Conservation (phyloP, 1,140 invertebrate genomes). For the Neomicropteryx cornuta region DNA sequence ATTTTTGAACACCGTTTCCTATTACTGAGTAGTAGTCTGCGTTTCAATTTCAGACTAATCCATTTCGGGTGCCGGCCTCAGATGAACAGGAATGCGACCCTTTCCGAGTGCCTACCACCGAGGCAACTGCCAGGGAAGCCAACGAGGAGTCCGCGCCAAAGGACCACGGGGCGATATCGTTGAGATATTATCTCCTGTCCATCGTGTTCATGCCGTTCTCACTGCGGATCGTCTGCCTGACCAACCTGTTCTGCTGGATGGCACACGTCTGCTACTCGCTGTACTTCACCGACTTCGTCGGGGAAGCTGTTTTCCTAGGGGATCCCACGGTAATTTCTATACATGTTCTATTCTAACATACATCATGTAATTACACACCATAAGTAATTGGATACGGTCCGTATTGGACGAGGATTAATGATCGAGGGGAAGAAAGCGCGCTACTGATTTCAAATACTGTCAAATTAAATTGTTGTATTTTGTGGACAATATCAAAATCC, state of each 20-base stretch:
- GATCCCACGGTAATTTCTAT: constrained; percentile 60
- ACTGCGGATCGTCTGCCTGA: constrained; percentile 77
- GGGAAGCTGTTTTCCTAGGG: constrained; percentile 88
- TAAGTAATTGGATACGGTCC: no score
- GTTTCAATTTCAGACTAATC: background rate
- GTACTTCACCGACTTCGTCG: constrained; percentile 96
- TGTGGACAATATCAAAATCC: no score
- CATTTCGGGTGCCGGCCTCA: no score
- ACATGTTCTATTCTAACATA: no score
- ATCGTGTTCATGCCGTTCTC: constrained; percentile 85
- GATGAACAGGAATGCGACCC: no score
- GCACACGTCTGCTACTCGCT: constrained; percentile 93
- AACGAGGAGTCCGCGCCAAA: constrained; percentile 13
- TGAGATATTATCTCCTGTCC: constrained; percentile 72
- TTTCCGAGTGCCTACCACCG: no score
- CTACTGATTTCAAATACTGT: no score
- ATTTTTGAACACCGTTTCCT: no score
- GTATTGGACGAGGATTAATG: no score
- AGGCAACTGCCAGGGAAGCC: constrained; percentile 5
- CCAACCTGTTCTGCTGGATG: constrained; percentile 97
- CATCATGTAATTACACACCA: no score
- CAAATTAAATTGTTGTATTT: no score
- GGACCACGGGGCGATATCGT: constrained; percentile 28
- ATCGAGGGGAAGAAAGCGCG: no score
- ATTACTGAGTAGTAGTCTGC: background rate